Evolutionary conservation across 2,888 invertebrate genomes (phyloP).

Genomic region (Scaptomyza parva): DNA sequence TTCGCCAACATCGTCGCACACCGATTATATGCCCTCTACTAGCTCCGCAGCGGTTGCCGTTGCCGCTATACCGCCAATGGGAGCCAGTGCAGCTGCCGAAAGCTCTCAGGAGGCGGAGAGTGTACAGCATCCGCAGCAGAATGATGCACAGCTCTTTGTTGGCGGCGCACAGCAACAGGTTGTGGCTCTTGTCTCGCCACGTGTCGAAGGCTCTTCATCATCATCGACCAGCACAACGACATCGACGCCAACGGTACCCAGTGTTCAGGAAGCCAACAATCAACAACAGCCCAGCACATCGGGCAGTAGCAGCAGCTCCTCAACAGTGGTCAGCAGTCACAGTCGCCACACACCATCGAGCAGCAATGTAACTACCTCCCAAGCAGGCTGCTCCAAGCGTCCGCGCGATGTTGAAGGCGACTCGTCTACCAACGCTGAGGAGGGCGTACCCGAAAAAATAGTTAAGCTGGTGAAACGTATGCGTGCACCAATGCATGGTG

Average conservation of each 20-base stretch:
- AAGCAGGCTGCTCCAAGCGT: constrained; percentile 86
- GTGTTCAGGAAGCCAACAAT: constrained; percentile 80
- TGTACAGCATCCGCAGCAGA: constrained; percentile 82
- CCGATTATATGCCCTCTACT: constrained; percentile 94
- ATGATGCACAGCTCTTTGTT: constrained; percentile 81
- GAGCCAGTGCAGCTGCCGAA: constrained; percentile 82
- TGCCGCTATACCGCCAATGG: constrained; percentile 89
- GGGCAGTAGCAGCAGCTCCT: constrained; percentile 82
- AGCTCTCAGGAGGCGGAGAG: constrained; percentile 85
- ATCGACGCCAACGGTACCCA: constrained; percentile 73
- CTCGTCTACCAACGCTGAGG: constrained; percentile 85
- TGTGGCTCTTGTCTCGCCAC: constrained; percentile 89
- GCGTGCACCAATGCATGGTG: constrained; percentile 79
- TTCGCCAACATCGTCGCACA: constrained; percentile 90
- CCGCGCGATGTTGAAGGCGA: constrained; percentile 87
- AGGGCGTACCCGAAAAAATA: constrained; percentile 82
- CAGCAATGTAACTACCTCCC: constrained; percentile 89
- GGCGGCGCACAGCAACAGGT: constrained; percentile 87
- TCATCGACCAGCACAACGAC: constrained; percentile 52
- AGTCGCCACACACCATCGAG: constrained; percentile 86
- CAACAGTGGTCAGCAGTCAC: constrained; percentile 84
- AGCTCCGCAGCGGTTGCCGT: constrained; percentile 88
- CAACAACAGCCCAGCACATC: constrained; percentile 84
- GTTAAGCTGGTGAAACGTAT: constrained; percentile 82
- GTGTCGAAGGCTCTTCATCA: constrained; percentile 87